phyloP scores from a whole-genome alignment of 2,113 vertebrate species.

The Stegostoma tigrinum region DNA sequence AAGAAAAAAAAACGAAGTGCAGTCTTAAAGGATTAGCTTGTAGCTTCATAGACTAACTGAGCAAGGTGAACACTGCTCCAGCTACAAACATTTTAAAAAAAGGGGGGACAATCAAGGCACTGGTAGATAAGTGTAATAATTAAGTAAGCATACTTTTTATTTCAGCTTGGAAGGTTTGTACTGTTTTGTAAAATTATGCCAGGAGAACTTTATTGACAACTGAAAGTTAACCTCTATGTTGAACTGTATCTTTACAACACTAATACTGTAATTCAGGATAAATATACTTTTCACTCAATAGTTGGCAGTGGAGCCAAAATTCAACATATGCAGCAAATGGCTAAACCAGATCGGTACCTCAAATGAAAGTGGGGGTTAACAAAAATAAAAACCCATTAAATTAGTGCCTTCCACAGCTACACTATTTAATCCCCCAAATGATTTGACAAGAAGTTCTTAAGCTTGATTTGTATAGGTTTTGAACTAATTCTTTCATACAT shows the following conservation, averaged over 20 bases:
- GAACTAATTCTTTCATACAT: background rate
- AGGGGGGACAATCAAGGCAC: constrained; percentile 34
- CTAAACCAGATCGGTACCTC: background rate
- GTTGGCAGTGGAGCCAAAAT: background rate
- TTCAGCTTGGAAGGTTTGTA: background rate
- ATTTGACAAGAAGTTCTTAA: background rate
- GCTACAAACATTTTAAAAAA: background rate
- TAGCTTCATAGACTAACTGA: background rate
- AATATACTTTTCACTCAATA: background rate
- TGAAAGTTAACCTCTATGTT: background rate
- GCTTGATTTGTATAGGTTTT: background rate
- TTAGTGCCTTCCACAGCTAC: background rate
- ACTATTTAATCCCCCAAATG: background rate
- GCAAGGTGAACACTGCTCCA: background rate
- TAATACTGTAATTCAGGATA: background rate
- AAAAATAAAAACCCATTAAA: background rate
- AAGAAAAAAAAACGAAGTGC: no score
- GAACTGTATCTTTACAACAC: background rate
- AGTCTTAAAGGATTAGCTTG: background rate
- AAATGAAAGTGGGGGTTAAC: background rate
- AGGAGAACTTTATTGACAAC: background rate
- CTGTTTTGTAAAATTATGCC: background rate
- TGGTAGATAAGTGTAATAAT: constrained; percentile 8
- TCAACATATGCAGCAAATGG: background rate
- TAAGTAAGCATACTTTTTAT: background rate